Conservation (phyloP, 2,797 vertebrate genomes). For the Vespertilio murinus region DNA sequence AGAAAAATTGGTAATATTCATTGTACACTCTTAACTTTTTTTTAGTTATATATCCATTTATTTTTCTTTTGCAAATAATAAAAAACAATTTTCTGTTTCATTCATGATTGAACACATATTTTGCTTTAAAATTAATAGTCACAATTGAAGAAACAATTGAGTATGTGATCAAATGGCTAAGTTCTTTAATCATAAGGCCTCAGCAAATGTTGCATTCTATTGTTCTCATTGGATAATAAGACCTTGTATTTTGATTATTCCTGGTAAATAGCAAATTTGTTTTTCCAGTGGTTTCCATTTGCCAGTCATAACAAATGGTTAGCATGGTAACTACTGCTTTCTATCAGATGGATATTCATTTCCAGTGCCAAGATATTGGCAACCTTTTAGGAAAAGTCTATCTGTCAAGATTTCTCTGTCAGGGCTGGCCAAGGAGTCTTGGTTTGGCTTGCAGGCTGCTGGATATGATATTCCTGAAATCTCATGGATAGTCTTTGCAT, state of each 20-base stretch:
- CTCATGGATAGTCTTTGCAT: slow-evolving; percentile 99
- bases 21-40: neutral
- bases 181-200: slow-evolving; percentile 66
- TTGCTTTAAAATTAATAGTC: slow-evolving; percentile 77
- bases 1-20: slow-evolving; percentile 29
- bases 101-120: slow-evolving; percentile 73
- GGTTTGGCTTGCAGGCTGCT: slow-evolving; percentile 98
- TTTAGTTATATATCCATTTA: slow-evolving; percentile 71
- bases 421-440: slow-evolving; percentile 92
- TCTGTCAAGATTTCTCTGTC: slow-evolving; percentile 77
- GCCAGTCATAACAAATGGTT: slow-evolving; percentile 62
- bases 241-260: slow-evolving; percentile 46
- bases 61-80: slow-evolving; percentile 83
- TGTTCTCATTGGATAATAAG: slow-evolving; percentile 48
- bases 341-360: slow-evolving; percentile 18
- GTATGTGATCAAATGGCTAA: slow-evolving; percentile 71
- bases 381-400: neutral
- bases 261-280: slow-evolving; percentile 57
- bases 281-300: slow-evolving; percentile 65
- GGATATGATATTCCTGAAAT: slow-evolving; percentile 99
- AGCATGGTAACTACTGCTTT: slow-evolving; percentile 34
- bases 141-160: slow-evolving; percentile 74
- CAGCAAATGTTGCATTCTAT: slow-evolving; percentile 58
- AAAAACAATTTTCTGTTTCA: slow-evolving; percentile 68
- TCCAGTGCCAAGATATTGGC: too few species aligned